A percentile compares a stretch with the other conserved stretches of the same genome.
Conservation (phyloP, 2,113 vertebrate species). For the Cyanoderma ruficeps region DNA sequence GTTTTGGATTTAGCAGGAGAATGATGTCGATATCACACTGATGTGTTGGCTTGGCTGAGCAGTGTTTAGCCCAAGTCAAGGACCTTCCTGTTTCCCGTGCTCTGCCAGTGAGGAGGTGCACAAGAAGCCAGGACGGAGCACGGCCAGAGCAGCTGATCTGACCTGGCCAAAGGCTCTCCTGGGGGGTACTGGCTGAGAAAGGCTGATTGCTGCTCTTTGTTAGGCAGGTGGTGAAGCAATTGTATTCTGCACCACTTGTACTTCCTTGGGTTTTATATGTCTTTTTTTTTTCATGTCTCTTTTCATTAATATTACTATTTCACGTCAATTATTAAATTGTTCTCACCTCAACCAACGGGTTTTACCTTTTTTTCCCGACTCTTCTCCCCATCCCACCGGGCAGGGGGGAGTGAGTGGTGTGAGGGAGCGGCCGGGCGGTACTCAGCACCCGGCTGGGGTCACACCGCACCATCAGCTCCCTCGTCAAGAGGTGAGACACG, state of each 20-base stretch:
- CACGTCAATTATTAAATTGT: neutral
- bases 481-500: fast-evolving
- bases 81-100: neutral
- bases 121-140: neutral
- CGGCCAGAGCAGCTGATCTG: neutral
- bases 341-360: neutral
- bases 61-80: neutral
- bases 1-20: neutral
- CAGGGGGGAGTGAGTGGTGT: neutral
- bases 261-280: neutral
- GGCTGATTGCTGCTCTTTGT: neutral
- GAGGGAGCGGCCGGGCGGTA: neutral
- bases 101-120: neutral
- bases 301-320: neutral
- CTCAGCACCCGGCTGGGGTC: neutral
- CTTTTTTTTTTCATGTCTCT: neutral
- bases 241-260: neutral
- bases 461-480: neutral
- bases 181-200: neutral
- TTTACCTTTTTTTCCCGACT: neutral
- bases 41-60: neutral
- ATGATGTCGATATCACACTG: neutral
- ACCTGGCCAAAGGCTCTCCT: neutral
- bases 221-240: neutral
- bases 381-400: neutral